phyloP scores from a whole-genome alignment of 1,140 invertebrate genomes.

The Drosophila parabipectinata region DNA sequence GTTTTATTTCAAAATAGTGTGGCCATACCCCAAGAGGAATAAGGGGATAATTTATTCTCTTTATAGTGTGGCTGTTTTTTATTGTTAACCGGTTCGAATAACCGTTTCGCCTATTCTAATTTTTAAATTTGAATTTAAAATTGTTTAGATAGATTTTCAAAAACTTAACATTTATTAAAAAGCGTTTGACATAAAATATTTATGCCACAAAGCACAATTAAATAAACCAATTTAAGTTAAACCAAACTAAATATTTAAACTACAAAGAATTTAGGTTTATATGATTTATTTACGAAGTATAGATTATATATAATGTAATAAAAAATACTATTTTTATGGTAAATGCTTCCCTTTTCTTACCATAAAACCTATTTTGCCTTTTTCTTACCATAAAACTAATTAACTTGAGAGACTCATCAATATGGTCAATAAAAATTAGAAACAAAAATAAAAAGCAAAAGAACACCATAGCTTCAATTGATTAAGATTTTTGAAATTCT shows the following conservation, averaged over 20 bases:
- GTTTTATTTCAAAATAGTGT: neutral
- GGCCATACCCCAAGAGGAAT: no score
- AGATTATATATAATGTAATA: no score
- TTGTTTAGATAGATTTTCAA: neutral
- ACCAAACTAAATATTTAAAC: no score
- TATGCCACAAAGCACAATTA: no score
- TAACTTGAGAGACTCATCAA: neutral
- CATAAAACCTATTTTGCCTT: no score
- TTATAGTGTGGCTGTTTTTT: neutral
- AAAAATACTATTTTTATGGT: no score
- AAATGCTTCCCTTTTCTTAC: no score
- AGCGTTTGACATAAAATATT: no score
- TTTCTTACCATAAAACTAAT: no score
- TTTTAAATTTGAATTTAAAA: neutral
- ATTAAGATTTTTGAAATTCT: constrained; percentile 47
- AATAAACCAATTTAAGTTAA: no score
- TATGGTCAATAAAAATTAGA: constrained; percentile 2
- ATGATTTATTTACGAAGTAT: no score
- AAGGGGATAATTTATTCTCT: neutral
- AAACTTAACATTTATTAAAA: no score
- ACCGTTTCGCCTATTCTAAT: neutral
- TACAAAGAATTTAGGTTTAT: neutral
- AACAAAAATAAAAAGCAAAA: constrained; percentile 5
- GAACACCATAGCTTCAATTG: neutral
- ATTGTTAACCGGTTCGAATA: neutral